Evolutionary conservation across 1,140 invertebrate genomes (phyloP), one percentile per base, ranked within the genome.

Genomic region (Theocolax elegans): DNA sequence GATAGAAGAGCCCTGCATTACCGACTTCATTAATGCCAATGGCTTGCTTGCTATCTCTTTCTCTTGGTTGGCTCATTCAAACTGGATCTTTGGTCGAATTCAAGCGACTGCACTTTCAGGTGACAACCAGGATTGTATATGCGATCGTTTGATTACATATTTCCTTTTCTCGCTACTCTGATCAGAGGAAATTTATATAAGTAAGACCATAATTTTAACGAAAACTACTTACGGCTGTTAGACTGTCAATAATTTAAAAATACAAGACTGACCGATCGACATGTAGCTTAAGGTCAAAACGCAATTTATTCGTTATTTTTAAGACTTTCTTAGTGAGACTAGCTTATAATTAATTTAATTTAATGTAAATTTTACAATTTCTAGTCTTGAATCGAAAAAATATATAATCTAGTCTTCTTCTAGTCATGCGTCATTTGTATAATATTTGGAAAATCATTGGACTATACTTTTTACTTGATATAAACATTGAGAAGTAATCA

Each of bases 321-420:
- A 56, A 54, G 35, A 31, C 44, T 25, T n/a, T 31, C 44, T 62
- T 69, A 63, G 67, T 69, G 67, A 69, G 59, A 69, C 35, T 69
- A 46, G 27, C 2, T 19, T 13, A n/a, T 62, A 69, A 46, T 49
- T 19, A 58, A 51, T 59, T 62, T 48, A 9, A 63, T 9, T 29
- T 58, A 53, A 56, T 38, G 44, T 44, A 62, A 67, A 60, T 71
- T 74, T 60, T 60, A 54, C 38, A 44, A 46, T 25, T 60, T 51
- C 51, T 73, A 74, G 74, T 72, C 54, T 56, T 44, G 31, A 42
- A 53, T 25, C 27, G 63, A 17, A 70, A 48, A n/a, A n/a, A n/a
- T 9, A 6, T 59, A 58, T 67, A 62, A 65, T 63, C 67, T 62
- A 69, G 40, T 63, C 58, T 53, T 69, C 59, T 25, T 63, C 25